These are phyloP conservation scores for Neoaliturus tenellus DNA, from an alignment of 2,888 invertebrate genomes.

Conservation along the genomic window DNA sequence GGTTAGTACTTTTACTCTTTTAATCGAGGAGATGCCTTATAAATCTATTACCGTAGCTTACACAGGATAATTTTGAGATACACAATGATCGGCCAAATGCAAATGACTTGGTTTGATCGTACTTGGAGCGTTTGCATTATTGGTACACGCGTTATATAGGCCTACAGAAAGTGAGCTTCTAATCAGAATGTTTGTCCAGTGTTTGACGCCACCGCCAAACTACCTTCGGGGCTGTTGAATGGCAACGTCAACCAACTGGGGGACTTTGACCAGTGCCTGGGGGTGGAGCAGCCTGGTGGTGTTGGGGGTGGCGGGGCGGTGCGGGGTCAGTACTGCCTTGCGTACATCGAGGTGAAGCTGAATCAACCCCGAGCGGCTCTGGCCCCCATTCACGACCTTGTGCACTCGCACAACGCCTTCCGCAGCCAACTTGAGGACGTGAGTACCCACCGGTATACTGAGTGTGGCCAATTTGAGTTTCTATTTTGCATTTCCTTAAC, in stretches of 20 bases:
- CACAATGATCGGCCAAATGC: no score
- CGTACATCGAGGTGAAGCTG: slow-evolving; percentile 77
- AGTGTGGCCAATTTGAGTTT: no score
- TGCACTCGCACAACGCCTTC: slow-evolving; percentile 79
- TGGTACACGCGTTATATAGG: no score
- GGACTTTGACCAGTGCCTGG: slow-evolving; percentile 82
- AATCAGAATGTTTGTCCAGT: slow-evolving; percentile 76
- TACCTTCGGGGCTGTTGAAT: slow-evolving; percentile 80
- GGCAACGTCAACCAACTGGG: slow-evolving; percentile 84
- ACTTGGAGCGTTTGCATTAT: no score
- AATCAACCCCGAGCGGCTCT: slow-evolving; percentile 69
- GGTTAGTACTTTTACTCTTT: no score
- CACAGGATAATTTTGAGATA: no score
- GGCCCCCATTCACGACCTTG: slow-evolving; percentile 74
- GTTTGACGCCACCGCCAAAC: slow-evolving; percentile 84
- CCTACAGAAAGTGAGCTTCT: no score
- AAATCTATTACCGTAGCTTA: no score
- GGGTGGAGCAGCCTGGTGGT: slow-evolving; percentile 68
- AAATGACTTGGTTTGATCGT: no score
- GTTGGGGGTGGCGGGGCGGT: slow-evolving; percentile 72
- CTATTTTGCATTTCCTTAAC: no score
- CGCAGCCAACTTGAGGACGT: slow-evolving; percentile 81
- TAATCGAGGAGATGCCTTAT: no score
- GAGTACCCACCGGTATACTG: no score
- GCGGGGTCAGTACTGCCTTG: slow-evolving; percentile 80